These are phyloP conservation scores for Poecilia gillii DNA, from an alignment of 2,797 vertebrate species.

Conservation along the genomic window DNA sequence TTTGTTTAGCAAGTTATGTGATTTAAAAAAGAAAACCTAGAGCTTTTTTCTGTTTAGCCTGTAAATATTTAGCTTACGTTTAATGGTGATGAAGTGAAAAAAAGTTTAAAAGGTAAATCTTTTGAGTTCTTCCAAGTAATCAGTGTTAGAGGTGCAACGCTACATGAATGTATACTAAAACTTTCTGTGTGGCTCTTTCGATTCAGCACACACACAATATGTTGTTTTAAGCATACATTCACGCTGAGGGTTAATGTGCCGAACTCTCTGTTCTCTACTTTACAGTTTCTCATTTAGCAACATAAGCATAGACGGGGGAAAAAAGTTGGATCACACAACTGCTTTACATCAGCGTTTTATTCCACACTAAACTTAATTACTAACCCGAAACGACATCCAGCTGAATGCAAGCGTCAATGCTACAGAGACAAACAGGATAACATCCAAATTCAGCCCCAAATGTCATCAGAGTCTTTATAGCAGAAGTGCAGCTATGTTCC, in stretches of 20 bases:
- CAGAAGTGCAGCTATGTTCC: not conserved
- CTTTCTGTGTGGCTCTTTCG: not conserved
- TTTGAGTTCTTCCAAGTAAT: not conserved
- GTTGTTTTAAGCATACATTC: not conserved
- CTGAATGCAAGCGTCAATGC: not conserved
- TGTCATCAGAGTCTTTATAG: not conserved
- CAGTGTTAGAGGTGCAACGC: not conserved
- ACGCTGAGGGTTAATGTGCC: not conserved
- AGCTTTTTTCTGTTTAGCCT: not conserved
- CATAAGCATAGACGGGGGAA: not conserved
- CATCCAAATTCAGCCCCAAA: not conserved
- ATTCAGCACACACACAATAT: not conserved
- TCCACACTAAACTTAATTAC: not conserved
- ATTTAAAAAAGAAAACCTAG: not conserved
- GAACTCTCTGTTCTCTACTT: too few species aligned
- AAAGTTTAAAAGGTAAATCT: not conserved
- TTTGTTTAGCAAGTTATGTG: not conserved
- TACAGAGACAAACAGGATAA: not conserved
- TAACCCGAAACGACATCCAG: not conserved
- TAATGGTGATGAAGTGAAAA: not conserved
- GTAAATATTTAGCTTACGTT: not conserved
- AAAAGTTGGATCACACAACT: not conserved
- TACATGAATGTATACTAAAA: not conserved
- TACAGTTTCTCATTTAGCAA: not conserved
- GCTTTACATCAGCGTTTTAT: not conserved